Evolutionary conservation across 2,797 vertebrate genomes (phyloP).

Genomic region (Brotula barbata): DNA sequence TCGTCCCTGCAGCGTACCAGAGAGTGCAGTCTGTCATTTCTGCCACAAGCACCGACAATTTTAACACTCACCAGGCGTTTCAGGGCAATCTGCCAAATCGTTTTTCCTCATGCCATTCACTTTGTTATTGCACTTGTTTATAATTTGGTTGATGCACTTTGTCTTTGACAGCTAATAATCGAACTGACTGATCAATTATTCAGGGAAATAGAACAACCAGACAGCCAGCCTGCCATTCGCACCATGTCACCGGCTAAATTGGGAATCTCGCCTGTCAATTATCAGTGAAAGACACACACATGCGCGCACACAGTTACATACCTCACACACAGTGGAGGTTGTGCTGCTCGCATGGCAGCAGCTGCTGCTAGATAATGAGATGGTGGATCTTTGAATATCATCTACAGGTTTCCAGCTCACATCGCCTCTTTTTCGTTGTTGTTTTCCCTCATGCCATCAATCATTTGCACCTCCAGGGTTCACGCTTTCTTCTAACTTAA

Average conservation of each 20-base stretch:
- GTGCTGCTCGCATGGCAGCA: conserved; percentile 42
- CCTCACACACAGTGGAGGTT: conserved; percentile 26
- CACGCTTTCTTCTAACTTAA: conserved; percentile 5
- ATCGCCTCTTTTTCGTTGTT: conserved; percentile 22
- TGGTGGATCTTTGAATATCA: conserved; percentile 50
- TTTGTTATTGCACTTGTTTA: conserved; percentile 49
- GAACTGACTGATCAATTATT: conserved; percentile 79
- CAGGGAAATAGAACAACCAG: conserved; percentile 67
- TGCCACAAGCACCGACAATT: conserved; percentile 9
- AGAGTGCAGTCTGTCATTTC: conserved; percentile 38
- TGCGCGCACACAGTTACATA: not conserved
- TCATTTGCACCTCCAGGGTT: not conserved
- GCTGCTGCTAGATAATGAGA: conserved; percentile 67
- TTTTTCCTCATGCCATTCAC: conserved; percentile 20
- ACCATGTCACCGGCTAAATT: conserved; percentile 60
- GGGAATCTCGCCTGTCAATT: conserved; percentile 69
- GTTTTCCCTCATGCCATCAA: conserved; percentile 26
- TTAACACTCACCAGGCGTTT: conserved; percentile 27
- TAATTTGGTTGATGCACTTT: conserved; percentile 59
- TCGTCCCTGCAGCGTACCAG: conserved; percentile 7
- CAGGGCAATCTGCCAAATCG: conserved; percentile 18
- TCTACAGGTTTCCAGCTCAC: conserved; percentile 33
- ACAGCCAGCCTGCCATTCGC: conserved; percentile 64
- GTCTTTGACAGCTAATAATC: conserved; percentile 76
- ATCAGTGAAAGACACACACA: conserved; percentile 37